Percentiles rank a stretch among this genome's conserved stretches.
Evolutionary conservation across 37 sponge, comb jelly and placozoan species (phyloP).

Genomic region (Ephydatia muelleri): DNA sequence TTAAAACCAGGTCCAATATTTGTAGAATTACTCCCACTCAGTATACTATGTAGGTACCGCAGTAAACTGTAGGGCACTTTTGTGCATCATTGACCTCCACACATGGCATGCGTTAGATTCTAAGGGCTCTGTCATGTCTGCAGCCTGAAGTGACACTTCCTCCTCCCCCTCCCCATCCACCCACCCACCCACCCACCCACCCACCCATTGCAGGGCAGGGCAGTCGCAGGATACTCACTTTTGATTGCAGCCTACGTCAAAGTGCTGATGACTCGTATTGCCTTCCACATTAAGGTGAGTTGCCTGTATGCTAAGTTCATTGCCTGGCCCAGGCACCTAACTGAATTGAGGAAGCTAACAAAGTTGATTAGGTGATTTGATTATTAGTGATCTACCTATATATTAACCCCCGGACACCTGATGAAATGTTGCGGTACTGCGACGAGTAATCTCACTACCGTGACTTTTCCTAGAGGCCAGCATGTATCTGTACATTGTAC

Average conservation of each 20-base stretch:
- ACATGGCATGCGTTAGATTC: not conserved
- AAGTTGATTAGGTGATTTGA: too few species aligned
- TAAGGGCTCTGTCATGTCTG: not conserved
- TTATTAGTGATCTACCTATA: too few species aligned
- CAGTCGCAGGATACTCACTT: conserved; percentile 77
- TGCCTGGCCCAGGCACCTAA: too few species aligned
- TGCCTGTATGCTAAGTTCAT: too few species aligned
- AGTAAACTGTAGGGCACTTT: not conserved
- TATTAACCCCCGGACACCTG: too few species aligned
- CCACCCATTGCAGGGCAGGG: conserved; percentile 26
- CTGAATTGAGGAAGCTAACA: too few species aligned
- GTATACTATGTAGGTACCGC: not conserved
- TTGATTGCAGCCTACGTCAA: conserved; percentile 74
- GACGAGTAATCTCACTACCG: too few species aligned
- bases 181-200: not conserved
- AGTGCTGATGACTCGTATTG: conserved; percentile 71
- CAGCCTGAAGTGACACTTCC: not conserved
- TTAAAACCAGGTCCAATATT: too few species aligned
- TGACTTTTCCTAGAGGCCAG: too few species aligned
- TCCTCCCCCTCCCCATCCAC: not conserved
- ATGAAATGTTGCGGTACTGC: too few species aligned
- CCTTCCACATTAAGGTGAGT: conserved; percentile 77
- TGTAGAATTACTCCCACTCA: not conserved
- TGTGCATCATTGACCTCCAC: not conserved
- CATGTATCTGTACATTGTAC: too few species aligned